Conservation (phyloP, 2,888 invertebrate genomes). For the Eubasilissa splendida region DNA sequence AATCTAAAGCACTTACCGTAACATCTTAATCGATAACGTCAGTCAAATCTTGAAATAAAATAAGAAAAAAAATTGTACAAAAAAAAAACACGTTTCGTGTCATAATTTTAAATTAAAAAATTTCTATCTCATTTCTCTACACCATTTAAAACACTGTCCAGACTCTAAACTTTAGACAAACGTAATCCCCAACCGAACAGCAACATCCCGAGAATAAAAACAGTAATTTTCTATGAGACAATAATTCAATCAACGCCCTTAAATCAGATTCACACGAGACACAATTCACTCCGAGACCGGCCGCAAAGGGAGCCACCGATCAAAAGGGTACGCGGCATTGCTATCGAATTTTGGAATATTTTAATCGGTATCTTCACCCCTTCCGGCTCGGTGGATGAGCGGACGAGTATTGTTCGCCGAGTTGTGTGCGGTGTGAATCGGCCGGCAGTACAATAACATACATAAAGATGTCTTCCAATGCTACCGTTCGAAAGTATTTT, state of each 20-base stretch:
- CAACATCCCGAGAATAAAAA: slow-evolving; percentile 13
- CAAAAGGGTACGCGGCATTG: background rate
- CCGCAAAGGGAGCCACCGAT: background rate
- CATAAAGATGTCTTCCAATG: slow-evolving; percentile 32
- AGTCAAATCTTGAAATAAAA: too few species aligned
- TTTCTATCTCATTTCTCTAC: too few species aligned
- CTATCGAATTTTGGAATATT: background rate
- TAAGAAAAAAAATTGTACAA: too few species aligned
- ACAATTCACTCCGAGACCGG: background rate
- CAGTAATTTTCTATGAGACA: slow-evolving; percentile 14
- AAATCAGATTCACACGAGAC: background rate
- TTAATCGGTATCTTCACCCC: background rate
- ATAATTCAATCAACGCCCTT: slow-evolving; percentile 33
- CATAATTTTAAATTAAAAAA: too few species aligned
- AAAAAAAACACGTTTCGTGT: too few species aligned
- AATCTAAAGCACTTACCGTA: too few species aligned
- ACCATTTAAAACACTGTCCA: background rate
- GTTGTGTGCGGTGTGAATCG: slow-evolving; percentile 11
- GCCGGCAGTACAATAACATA: slow-evolving; percentile 17
- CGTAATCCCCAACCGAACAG: background rate
- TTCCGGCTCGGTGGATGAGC: background rate
- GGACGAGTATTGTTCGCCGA: slow-evolving; percentile 7
- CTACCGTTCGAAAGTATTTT: slow-evolving; percentile 18
- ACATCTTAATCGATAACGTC: too few species aligned
- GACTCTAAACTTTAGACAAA: slow-evolving; percentile 1